Base-by-base conservation (phyloP, 2,888 invertebrate genomes). In the Tetheella fluctuosa region DNA sequence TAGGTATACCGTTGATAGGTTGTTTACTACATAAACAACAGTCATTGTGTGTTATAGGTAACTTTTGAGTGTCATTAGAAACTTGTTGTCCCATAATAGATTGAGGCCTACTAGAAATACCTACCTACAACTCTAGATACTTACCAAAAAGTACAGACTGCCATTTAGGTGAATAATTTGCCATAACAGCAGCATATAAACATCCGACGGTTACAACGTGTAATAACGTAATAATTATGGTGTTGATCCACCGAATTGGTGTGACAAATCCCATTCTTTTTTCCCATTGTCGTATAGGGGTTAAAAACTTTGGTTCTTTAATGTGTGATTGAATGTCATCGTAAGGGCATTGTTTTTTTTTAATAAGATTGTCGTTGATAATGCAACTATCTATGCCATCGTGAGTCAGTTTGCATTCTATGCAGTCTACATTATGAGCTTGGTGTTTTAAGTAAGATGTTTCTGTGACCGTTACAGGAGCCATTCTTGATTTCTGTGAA, bases 161-260 rank as follows among this genome's bases (percentile, higher is more conserved):
- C 65, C 84, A 94, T 59, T 64, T 87, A 72, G 65, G 93, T 73
- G 52, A 80, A 62, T 6, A 69, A 61, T 63, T 83, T 83, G 72
- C 72, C 20, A 57, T 53, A 0, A 79, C 0, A n/a, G 65, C 86
- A n/a, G 79, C 74, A 6, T 85, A 0, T 6, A 94, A 74, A 61
- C 86, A 85, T 61, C 89, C 71, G 0, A 94, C 0, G 2, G 90
- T 87, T 0, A 90, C 62, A 0, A 94, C 15, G 52, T 85, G 84
- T 37, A 95, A 84, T 12, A 91, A 10, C 1, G 84, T 80, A 53
- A 96, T 94, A 28, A 86, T 83, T 63, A 95, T 87, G 17, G 94
- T 88, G 73, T 95, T 95, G 54, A 83, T 84, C 96, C 96, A 96
- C 71, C 94, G 94, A n/a, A 96, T 86, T 0, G 95, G 94, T 2